Conservation (phyloP, 2,797 vertebrate species). For the Kryptopterus vitreolus region DNA sequence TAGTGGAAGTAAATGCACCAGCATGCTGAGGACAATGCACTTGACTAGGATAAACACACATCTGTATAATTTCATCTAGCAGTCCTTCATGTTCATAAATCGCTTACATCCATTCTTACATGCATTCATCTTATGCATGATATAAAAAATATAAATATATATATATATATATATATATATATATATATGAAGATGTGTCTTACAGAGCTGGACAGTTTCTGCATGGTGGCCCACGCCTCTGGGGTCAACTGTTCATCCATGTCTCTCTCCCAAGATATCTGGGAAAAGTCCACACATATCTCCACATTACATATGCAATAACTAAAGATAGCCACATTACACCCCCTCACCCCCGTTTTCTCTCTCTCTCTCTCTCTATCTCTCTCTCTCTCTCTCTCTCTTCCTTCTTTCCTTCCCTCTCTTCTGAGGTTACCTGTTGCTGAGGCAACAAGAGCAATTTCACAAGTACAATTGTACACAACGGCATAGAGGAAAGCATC, state of each 20-base stretch:
- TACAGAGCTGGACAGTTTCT: slow-evolving; percentile 74
- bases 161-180: too few species aligned
- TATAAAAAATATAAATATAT: slow-evolving; percentile 45
- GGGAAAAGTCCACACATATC: slow-evolving; percentile 40
- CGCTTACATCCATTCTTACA: background rate
- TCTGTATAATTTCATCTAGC: background rate
- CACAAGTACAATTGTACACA: slow-evolving; percentile 50
- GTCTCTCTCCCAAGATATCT: slow-evolving; percentile 76
- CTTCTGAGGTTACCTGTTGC: slow-evolving; percentile 59
- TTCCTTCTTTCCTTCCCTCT: slow-evolving; percentile 33
- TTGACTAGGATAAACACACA: slow-evolving; percentile 5
- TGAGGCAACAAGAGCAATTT: slow-evolving; percentile 60
- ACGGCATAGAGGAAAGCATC: slow-evolving; percentile 35
- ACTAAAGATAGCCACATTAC: slow-evolving; percentile 38
- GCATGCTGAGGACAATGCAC: slow-evolving; percentile 44
- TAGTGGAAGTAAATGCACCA: slow-evolving; percentile 52
- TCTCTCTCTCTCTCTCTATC: slow-evolving; percentile 34
- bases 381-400: slow-evolving; percentile 37
- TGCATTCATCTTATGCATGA: too few species aligned
- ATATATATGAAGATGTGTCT: slow-evolving; percentile 61
- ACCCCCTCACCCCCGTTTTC: background rate
- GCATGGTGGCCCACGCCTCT: slow-evolving; percentile 70
- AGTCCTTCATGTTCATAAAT: background rate
- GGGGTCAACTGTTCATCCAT: slow-evolving; percentile 69
- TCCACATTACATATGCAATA: slow-evolving; percentile 30